These are phyloP conservation scores for Nemotelus nigrinus DNA, from an alignment of 2,888 invertebrate genomes.

Conservation along the genomic window DNA sequence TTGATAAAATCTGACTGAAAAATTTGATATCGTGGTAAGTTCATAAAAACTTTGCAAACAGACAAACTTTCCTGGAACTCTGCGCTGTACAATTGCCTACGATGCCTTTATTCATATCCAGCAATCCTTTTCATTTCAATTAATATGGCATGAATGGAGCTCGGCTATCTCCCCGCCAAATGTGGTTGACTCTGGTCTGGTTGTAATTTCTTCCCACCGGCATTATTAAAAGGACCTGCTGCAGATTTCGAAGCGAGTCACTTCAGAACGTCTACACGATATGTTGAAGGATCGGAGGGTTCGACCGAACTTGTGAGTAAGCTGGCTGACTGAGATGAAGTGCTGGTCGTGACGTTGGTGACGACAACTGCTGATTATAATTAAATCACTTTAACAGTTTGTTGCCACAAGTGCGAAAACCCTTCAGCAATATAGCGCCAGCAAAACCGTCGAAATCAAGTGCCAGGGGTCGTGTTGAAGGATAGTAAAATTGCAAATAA, in stretches of 20 bases:
- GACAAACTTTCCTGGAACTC: background rate
- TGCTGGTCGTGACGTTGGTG: background rate
- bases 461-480: no score
- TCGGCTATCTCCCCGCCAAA: background rate
- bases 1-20: background rate
- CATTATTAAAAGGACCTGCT: background rate
- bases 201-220: background rate
- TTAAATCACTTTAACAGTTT: conserved; percentile 12
- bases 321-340: background rate
- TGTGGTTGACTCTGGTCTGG: background rate
- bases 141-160: background rate
- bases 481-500: no score
- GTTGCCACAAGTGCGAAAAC: conserved; percentile 9
- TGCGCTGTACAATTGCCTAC: background rate
- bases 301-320: background rate
- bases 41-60: background rate
- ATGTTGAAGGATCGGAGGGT: background rate
- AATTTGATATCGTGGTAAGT: background rate
- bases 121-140: background rate
- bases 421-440: background rate
- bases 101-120: background rate
- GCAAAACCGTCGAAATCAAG: no score
- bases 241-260: background rate
- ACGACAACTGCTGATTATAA: conserved; percentile 9
- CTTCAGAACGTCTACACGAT: background rate